Percentiles rank a stretch among this genome's conserved stretches.
Conservation (phyloP, 2,113 vertebrate species). For the Macrotis lagotis region DNA sequence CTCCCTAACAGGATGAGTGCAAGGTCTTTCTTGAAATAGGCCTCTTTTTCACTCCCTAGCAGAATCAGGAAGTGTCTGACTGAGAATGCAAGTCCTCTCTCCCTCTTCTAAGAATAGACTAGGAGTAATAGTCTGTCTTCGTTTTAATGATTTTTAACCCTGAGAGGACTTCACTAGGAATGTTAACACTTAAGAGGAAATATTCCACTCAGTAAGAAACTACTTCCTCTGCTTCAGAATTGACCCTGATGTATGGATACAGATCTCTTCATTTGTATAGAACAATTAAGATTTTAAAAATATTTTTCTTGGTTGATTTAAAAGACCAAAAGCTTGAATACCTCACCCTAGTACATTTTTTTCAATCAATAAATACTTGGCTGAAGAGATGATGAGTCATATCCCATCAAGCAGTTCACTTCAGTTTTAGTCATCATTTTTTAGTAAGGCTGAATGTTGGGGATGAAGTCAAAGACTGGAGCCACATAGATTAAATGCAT, state of each 20-base stretch:
- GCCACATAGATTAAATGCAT: background rate
- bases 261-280: background rate
- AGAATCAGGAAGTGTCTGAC: too few species aligned
- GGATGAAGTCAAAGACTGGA: background rate
- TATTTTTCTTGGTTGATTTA: background rate
- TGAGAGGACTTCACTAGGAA: too few species aligned
- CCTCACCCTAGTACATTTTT: background rate
- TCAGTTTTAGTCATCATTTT: background rate
- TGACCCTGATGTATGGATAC: background rate
- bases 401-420: background rate
- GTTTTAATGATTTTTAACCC: too few species aligned
- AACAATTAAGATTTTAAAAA: background rate
- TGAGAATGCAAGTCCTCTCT: too few species aligned
- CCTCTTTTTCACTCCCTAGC: too few species aligned
- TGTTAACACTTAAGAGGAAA: too few species aligned
- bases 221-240: background rate
- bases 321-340: background rate
- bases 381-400: background rate
- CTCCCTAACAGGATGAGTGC: too few species aligned
- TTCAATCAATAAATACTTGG: background rate
- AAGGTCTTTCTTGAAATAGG: too few species aligned
- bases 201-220: too few species aligned
- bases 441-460: background rate
- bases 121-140: too few species aligned
- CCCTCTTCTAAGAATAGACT: too few species aligned